A percentile compares a stretch with the other conserved stretches of the same genome.
Conservation (phyloP, 2,113 vertebrate species). For the Eptesicus fuscus region DNA sequence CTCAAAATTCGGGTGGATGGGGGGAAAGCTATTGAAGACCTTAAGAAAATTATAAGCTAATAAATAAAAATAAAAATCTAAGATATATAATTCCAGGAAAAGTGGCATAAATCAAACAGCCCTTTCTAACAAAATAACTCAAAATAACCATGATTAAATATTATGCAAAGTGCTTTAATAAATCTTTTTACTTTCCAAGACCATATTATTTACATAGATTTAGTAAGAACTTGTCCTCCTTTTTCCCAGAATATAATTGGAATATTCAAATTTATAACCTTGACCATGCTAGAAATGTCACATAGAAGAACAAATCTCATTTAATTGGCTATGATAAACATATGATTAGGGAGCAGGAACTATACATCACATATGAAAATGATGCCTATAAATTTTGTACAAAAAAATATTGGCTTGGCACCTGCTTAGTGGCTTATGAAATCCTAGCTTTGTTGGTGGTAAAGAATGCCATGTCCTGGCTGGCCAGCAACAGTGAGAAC, state of each 20-base stretch:
- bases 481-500: not conserved
- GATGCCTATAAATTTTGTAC: constrained; percentile 29
- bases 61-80: not conserved
- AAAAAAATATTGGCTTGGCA: not conserved
- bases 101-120: not conserved
- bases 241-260: not conserved
- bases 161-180: not conserved
- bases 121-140: constrained; percentile 40
- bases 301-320: constrained; percentile 23
- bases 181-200: not conserved
- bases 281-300: constrained; percentile 31
- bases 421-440: not conserved
- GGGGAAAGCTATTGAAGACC: not conserved
- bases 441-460: not conserved
- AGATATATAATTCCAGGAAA: constrained; percentile 16
- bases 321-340: not conserved
- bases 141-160: not conserved
- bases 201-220: not conserved
- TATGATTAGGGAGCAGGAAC: not conserved
- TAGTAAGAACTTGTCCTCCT: not conserved
- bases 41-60: constrained; percentile 26
- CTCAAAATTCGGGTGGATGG: not conserved
- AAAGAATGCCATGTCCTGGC: not conserved
- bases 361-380: not conserved
- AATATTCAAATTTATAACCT: constrained; percentile 34